Evolutionary conservation across 2,797 vertebrate species (phyloP).

Genomic region (Hippocampus kuda): DNA sequence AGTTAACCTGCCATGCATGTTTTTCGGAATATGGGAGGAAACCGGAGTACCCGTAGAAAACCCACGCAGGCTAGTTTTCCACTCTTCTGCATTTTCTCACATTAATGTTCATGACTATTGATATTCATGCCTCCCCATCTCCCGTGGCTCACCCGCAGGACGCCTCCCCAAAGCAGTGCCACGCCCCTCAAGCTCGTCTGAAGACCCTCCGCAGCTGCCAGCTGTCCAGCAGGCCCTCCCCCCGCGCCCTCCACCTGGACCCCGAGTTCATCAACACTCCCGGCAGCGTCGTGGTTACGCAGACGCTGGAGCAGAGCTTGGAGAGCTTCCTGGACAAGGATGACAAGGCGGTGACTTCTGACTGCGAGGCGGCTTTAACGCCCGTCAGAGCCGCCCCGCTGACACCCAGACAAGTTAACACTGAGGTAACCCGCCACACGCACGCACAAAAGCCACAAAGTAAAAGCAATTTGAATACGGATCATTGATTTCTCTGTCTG

Average conservation of each 20-base stretch:
- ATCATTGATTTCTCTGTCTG: conserved; percentile 16
- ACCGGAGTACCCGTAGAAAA: no score
- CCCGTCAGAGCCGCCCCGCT: conserved; percentile 46
- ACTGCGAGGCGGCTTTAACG: conserved; percentile 51
- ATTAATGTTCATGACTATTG: neutral
- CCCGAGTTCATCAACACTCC: conserved; percentile 61
- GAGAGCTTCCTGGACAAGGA: conserved; percentile 62
- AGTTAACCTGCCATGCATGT: no score
- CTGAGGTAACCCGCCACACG: conserved; percentile 39
- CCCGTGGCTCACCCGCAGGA: conserved; percentile 38
- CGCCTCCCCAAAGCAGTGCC: conserved; percentile 58
- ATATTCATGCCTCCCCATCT: neutral
- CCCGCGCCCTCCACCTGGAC: conserved; percentile 61
- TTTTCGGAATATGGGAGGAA: no score
- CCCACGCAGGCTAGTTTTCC: no score
- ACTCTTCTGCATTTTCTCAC: no score
- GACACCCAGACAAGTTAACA: conserved; percentile 37
- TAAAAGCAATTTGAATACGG: neutral
- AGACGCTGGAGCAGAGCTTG: conserved; percentile 54
- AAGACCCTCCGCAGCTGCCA: conserved; percentile 43
- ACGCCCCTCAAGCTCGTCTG: conserved; percentile 60
- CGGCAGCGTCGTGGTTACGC: conserved; percentile 6
- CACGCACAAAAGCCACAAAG: neutral
- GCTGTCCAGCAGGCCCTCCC: conserved; percentile 44
- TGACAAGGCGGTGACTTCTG: conserved; percentile 41